phyloP scores from a whole-genome alignment of 2,797 vertebrate genomes.

The Borostomias antarcticus region DNA sequence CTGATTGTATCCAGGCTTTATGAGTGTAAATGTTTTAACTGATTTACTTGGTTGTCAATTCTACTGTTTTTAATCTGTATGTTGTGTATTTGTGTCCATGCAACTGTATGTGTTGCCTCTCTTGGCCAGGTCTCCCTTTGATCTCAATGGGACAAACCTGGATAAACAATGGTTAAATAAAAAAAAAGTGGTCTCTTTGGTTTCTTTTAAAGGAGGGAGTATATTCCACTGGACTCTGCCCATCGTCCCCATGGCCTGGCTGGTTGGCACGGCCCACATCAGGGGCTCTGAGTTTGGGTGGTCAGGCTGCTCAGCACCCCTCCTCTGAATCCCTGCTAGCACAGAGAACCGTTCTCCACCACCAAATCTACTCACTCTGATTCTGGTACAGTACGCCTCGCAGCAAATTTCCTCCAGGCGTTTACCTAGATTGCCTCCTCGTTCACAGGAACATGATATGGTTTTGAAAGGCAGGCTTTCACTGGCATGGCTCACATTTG shows the following conservation, averaged over 20 bases:
- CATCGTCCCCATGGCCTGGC: constrained; percentile 23
- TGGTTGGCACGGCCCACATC: constrained; percentile 39
- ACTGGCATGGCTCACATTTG: not conserved
- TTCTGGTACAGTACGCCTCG: constrained; percentile 12
- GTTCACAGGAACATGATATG: not conserved
- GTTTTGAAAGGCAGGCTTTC: not conserved
- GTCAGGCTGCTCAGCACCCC: constrained; percentile 48
- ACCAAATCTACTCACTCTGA: constrained; percentile 30
- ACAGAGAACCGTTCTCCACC: constrained; percentile 24
- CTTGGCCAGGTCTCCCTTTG: too few species aligned
- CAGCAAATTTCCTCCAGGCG: not conserved
- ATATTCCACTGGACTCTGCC: constrained; percentile 18
- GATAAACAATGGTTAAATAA: too few species aligned
- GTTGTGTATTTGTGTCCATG: too few species aligned
- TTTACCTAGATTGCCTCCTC: not conserved
- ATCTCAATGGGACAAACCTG: too few species aligned
- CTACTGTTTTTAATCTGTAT: too few species aligned
- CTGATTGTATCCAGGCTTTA: too few species aligned
- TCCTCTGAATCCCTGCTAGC: constrained; percentile 52
- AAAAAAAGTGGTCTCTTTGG: not conserved
- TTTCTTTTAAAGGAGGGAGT: constrained; percentile 14
- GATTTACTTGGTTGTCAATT: too few species aligned
- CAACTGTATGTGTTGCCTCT: too few species aligned
- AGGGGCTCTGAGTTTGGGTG: constrained; percentile 41
- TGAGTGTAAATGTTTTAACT: too few species aligned